These are phyloP conservation scores for Melanostoma mellinum DNA, from an alignment of 2,888 invertebrate genomes.

Conservation along the genomic window DNA sequence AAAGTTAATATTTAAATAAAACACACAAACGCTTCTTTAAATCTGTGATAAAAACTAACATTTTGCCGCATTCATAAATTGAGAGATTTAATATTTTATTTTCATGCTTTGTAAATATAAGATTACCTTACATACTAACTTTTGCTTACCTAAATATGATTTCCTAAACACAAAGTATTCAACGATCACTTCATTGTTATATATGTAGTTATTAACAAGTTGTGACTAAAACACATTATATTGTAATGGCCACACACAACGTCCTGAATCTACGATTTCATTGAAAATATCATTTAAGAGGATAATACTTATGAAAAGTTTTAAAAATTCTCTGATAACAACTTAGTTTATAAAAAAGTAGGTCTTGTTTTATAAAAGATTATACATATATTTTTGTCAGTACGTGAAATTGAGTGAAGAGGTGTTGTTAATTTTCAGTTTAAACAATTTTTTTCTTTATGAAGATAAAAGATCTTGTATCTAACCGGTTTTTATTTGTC, in stretches of 20 bases:
- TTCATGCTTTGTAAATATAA: neutral
- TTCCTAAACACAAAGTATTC: neutral
- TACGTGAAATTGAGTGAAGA: too few relatives aligned
- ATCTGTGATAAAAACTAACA: neutral
- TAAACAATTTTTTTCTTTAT: too few relatives aligned
- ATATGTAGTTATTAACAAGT: constrained; percentile 20
- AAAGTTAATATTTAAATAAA: neutral
- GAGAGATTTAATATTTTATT: constrained; percentile 11
- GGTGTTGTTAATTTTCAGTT: too few relatives aligned
- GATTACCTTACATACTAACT: neutral
- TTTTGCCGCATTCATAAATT: constrained; percentile 29
- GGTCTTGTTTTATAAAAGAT: too few relatives aligned
- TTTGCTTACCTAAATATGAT: neutral
- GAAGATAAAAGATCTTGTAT: too few relatives aligned
- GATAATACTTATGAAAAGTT: too few relatives aligned
- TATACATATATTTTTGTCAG: too few relatives aligned
- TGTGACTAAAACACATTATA: constrained; percentile 33
- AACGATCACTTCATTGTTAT: constrained; percentile 44
- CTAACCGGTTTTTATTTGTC: too few relatives aligned
- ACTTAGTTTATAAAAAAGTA: too few relatives aligned
- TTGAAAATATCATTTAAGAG: too few relatives aligned
- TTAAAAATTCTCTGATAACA: too few relatives aligned
- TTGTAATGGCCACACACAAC: neutral
- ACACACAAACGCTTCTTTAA: neutral
- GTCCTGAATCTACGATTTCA: too few relatives aligned